These are phyloP conservation scores for Neotoma lepida DNA, from an alignment of 2,113 vertebrate genomes.

Conservation along the genomic window DNA sequence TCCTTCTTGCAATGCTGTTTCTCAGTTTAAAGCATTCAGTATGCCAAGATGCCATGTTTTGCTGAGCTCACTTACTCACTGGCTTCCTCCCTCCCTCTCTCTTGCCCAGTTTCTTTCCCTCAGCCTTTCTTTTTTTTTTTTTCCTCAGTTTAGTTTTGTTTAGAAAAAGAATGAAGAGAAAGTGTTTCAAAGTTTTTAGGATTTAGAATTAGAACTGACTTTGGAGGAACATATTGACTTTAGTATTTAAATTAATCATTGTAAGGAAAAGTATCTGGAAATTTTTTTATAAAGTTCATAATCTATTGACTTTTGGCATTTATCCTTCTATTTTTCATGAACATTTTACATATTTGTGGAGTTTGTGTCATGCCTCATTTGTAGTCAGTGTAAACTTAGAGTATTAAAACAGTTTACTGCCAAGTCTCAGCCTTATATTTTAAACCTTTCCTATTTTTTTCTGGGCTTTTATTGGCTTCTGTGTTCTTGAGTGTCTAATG, in stretches of 20 bases:
- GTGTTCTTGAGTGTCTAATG: neutral
- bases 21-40: neutral
- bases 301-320: neutral
- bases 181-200: slow-evolving; percentile 44
- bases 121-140: neutral
- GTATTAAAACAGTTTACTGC: slow-evolving; percentile 42
- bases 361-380: slow-evolving; percentile 24
- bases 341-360: slow-evolving; percentile 1
- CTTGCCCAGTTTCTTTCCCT: neutral
- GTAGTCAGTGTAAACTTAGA: neutral
- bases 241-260: slow-evolving; percentile 31
- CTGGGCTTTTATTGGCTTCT: neutral
- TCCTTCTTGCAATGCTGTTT: neutral
- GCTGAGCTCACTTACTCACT: neutral
- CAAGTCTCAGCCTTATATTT: neutral
- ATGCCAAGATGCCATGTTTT: neutral
- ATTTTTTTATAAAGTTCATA: neutral
- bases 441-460: neutral
- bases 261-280: neutral
- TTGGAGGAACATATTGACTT: neutral
- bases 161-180: neutral
- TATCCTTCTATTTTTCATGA: neutral
- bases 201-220: slow-evolving; percentile 37
- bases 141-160: neutral
- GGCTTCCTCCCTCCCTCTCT: neutral